These are phyloP conservation scores for Drosophila subobscura DNA, from an alignment of 1,140 invertebrate genomes.

Conservation along the genomic window DNA sequence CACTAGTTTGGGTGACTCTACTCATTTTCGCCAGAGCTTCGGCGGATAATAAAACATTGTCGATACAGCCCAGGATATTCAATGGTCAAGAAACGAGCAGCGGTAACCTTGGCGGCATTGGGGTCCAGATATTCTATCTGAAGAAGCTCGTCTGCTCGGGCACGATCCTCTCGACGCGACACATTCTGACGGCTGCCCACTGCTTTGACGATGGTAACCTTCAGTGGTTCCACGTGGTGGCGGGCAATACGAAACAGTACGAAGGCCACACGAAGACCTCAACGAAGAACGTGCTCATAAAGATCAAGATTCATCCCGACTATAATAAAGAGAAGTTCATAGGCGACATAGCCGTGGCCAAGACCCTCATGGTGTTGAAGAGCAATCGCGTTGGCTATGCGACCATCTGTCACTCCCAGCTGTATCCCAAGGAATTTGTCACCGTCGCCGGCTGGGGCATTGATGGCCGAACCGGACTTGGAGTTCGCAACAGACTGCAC, in stretches of 20 bases:
- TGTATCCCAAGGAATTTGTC: conserved; percentile 4
- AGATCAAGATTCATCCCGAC: conserved; percentile 28
- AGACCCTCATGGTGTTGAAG: not conserved
- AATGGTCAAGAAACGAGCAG: not conserved
- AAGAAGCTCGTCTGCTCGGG: conserved; percentile 27
- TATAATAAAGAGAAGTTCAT: conserved; percentile 26
- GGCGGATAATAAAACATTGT: not conserved
- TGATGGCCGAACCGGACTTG: not conserved
- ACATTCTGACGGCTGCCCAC: conserved; percentile 43
- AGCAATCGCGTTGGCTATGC: conserved; percentile 15
- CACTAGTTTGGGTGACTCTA: not conserved
- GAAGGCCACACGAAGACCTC: not conserved
- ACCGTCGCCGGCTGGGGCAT: conserved; percentile 43
- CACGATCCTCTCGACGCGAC: conserved; percentile 14
- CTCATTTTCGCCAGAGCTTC: not conserved
- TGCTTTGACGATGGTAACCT: conserved; percentile 28
- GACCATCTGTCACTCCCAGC: conserved; percentile 6
- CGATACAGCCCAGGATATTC: conserved; percentile 29
- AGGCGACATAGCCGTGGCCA: conserved; percentile 47
- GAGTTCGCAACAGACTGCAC: not conserved
- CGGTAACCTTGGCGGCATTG: conserved; percentile 29
- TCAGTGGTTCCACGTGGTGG: conserved; percentile 10
- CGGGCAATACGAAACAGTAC: conserved; percentile 7
- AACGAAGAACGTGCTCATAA: conserved; percentile 6
- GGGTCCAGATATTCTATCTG: conserved; percentile 16